Percentiles rank a stretch among this genome's conserved stretches.
phyloP scores from a whole-genome alignment of 1,140 invertebrate genomes.

The Oncopeltus fasciatus region DNA sequence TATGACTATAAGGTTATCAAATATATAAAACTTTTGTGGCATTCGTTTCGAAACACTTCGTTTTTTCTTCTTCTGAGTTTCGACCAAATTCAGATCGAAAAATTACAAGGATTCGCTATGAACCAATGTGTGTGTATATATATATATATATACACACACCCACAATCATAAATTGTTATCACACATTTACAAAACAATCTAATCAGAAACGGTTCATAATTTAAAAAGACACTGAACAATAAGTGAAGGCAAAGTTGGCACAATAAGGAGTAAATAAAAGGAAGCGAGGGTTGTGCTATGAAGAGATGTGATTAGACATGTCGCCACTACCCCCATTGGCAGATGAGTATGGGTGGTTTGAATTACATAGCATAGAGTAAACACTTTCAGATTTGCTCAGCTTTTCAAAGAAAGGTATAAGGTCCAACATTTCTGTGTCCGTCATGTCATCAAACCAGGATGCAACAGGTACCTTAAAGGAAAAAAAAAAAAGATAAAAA shows the following conservation, averaged over 20 bases:
- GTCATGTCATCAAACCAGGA: slow-evolving; percentile 97
- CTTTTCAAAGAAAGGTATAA: slow-evolving; percentile 92
- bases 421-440: slow-evolving; percentile 83
- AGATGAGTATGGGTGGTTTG: slow-evolving; percentile 50
- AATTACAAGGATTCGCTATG: too few species aligned
- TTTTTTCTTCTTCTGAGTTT: neutral
- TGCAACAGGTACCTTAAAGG: slow-evolving; percentile 77
- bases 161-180: too few species aligned
- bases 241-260: slow-evolving; percentile 23
- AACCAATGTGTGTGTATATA: neutral
- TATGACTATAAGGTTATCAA: too few species aligned
- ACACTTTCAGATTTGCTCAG: slow-evolving; percentile 87
- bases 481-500: too few species aligned
- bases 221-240: slow-evolving; percentile 14
- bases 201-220: slow-evolving; percentile 7
- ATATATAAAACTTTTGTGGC: slow-evolving; percentile 11
- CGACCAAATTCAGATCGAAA: too few species aligned
- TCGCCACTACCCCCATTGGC: neutral
- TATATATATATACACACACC: neutral
- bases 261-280: slow-evolving; percentile 2
- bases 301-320: neutral
- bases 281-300: slow-evolving; percentile 1
- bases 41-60: neutral
- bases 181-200: neutral
- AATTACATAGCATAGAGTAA: slow-evolving; percentile 79